Evolutionary conservation across 2,797 vertebrate species (phyloP).

Genomic region (Pangasius krempfi): DNA sequence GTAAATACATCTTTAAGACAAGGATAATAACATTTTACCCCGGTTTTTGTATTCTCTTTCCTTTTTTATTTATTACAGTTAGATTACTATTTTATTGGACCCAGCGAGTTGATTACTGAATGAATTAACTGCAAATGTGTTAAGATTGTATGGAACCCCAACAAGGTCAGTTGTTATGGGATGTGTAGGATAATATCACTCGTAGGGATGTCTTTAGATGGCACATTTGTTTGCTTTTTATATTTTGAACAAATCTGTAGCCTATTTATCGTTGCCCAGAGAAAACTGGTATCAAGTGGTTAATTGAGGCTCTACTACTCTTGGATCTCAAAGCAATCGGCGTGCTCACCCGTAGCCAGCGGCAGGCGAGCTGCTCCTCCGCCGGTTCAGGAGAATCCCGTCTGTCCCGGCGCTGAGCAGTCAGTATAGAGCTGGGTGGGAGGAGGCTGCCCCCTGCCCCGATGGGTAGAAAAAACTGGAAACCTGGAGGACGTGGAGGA

Average conservation of each 20-base stretch:
- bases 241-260: background rate
- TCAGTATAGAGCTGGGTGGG: conserved; percentile 83
- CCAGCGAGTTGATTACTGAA: background rate
- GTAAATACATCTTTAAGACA: background rate
- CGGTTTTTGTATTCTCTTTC: background rate
- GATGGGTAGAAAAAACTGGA: conserved; percentile 87
- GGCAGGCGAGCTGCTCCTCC: conserved; percentile 87
- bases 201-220: background rate
- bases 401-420: conserved; percentile 79
- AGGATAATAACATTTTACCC: background rate
- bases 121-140: background rate
- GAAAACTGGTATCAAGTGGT: background rate
- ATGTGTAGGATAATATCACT: background rate
- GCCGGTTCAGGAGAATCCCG: conserved; percentile 78
- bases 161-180: background rate
- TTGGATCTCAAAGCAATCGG: background rate
- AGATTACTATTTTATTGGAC: background rate
- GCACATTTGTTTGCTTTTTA: background rate
- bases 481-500: conserved; percentile 64
- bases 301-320: background rate
- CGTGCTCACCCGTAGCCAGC: conserved; percentile 87
- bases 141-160: background rate
- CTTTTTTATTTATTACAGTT: background rate
- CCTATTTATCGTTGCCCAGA: background rate
- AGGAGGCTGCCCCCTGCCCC: conserved; percentile 78